Evolutionary conservation across 2,113 vertebrate genomes (phyloP).

Genomic region (Nicator chloris): DNA sequence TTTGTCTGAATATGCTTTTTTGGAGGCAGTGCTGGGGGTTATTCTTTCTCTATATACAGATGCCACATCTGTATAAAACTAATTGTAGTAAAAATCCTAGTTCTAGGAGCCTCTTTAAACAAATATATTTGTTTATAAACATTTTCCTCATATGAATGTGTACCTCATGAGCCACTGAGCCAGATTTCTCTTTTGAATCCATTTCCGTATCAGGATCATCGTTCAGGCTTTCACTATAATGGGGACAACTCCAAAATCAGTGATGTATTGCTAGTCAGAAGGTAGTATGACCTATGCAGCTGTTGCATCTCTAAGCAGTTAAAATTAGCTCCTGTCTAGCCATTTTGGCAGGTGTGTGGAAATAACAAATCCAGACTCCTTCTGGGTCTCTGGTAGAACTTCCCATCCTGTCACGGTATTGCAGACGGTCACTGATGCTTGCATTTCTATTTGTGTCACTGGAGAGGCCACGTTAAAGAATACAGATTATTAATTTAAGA

Average conservation of each 20-base stretch:
- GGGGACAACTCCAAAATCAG: background rate
- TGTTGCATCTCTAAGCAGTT: background rate
- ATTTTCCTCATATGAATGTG: background rate
- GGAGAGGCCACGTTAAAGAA: background rate
- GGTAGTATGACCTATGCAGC: background rate
- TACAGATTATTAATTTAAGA: background rate
- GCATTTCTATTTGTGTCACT: background rate
- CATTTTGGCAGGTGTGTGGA: background rate
- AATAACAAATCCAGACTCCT: background rate
- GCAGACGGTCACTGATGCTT: background rate
- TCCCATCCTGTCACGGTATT: background rate
- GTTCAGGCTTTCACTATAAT: background rate
- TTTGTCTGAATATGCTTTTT: background rate
- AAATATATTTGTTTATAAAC: background rate
- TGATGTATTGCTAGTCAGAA: background rate
- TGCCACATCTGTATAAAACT: background rate
- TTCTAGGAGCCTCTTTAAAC: background rate
- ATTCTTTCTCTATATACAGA: background rate
- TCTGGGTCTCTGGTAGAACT: background rate
- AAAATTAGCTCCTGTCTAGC: background rate
- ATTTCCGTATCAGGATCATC: background rate
- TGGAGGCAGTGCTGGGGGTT: rapidly evolving
- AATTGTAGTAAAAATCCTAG: background rate
- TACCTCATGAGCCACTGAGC: background rate
- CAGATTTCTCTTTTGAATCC: background rate